These are phyloP conservation scores for Asteroscopus sphinx DNA, from an alignment of 2,888 invertebrate genomes.

Conservation along the genomic window DNA sequence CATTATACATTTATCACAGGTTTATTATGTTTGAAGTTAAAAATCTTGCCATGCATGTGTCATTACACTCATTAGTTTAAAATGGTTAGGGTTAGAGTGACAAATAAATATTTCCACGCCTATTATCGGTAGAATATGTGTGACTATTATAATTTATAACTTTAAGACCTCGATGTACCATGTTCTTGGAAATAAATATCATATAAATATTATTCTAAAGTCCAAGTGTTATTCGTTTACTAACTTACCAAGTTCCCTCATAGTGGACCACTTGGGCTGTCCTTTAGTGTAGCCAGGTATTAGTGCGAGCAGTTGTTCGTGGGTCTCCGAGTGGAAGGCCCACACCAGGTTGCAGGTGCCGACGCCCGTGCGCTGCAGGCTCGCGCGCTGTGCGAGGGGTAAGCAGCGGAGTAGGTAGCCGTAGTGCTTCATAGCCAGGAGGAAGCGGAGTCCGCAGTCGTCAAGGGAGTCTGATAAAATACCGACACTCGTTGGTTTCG, in stretches of 20 bases:
- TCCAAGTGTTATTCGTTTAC: neutral
- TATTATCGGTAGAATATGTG: too few species aligned
- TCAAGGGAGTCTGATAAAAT: slow-evolving; percentile 93
- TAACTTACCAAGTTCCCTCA: slow-evolving; percentile 94
- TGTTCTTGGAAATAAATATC: too few species aligned
- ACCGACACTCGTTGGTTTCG: neutral
- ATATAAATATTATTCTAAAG: too few species aligned
- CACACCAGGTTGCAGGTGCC: slow-evolving; percentile 98
- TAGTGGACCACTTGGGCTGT: slow-evolving; percentile 96
- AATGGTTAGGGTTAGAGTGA: too few species aligned
- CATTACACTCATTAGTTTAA: too few species aligned
- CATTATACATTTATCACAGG: too few species aligned
- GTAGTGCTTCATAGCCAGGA: slow-evolving; percentile 99
- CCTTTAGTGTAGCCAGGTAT: slow-evolving; percentile 97
- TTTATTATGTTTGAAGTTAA: too few species aligned
- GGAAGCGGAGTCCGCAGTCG: slow-evolving; percentile 98
- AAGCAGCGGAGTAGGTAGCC: slow-evolving; percentile 98
- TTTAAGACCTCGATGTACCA: too few species aligned
- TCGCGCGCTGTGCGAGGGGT: slow-evolving; percentile 96
- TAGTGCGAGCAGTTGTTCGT: slow-evolving; percentile 97
- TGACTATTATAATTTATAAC: too few species aligned
- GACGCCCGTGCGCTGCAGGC: slow-evolving; percentile 96
- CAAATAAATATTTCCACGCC: too few species aligned
- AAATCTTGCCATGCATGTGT: too few species aligned
- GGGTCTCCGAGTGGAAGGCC: slow-evolving; percentile 99